Evolutionary conservation across 2,888 invertebrate genomes (phyloP).

Genomic region (Stenodera caucasica): DNA sequence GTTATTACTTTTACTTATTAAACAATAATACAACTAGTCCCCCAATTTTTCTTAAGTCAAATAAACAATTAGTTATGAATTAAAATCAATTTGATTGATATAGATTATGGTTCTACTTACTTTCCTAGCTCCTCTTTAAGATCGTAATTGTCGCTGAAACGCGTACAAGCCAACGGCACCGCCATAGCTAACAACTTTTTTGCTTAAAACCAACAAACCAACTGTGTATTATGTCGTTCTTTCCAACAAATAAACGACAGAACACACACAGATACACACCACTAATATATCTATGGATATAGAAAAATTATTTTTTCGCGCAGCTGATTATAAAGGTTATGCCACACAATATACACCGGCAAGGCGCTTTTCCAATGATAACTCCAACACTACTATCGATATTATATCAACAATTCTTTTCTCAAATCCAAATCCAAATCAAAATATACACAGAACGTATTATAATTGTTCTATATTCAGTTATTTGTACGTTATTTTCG

Average conservation of each 20-base stretch:
- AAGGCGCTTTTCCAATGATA: conserved; percentile 16
- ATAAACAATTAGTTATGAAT: too few species aligned
- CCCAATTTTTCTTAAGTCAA: too few species aligned
- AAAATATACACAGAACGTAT: too few species aligned
- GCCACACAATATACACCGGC: conserved; percentile 41
- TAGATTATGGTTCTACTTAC: conserved; percentile 78
- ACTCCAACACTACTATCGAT: too few species aligned
- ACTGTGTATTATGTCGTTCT: conserved; percentile 41
- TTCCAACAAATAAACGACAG: conserved; percentile 37
- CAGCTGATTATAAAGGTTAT: conserved; percentile 27
- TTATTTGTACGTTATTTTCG: too few species aligned
- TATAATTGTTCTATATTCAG: too few species aligned
- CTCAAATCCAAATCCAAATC: too few species aligned
- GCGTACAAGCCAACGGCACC: conserved; percentile 89
- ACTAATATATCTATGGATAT: background rate
- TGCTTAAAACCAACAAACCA: conserved; percentile 46
- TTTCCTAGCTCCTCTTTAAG: conserved; percentile 99
- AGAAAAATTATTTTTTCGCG: conserved; percentile 21
- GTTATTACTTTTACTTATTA: background rate
- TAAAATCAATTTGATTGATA: too few species aligned
- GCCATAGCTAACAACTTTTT: conserved; percentile 66
- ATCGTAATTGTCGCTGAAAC: conserved; percentile 99
- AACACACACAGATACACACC: conserved; percentile 9
- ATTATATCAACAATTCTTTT: too few species aligned
- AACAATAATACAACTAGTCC: background rate